Evolutionary conservation across 2,888 invertebrate genomes (phyloP), one percentile per base, ranked within the genome.

Genomic region (Cistogaster globosa): DNA sequence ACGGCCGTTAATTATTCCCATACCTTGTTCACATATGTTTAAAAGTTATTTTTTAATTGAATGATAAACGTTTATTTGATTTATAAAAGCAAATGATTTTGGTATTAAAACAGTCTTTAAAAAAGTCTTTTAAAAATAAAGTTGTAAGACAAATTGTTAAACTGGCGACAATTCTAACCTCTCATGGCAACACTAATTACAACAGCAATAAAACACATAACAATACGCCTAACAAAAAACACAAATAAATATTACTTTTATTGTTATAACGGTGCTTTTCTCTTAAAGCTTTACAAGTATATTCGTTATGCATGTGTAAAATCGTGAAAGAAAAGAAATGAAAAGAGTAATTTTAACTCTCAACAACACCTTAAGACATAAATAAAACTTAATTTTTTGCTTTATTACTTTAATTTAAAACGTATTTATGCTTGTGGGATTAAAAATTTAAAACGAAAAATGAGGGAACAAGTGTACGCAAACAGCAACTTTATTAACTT

Each of bases 271-370:
- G n/a, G 81, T 76, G 57, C 57, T 71, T 82, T 82, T 63, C 82
- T 71, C 48, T 76, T 76, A 32, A 63, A 76, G 82, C 69, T 82
- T 82, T 82, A 71, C 82, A 76, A 71, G 76, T 63, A 71, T 75
- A 58, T 82, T 76, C 82, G 69, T 76, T 76, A 65, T 32, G 32
- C 32, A 32, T 58, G 58, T 42, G 4, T 42, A 42, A 58, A 63
- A 63, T 42, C 74, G 57, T 53, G 42, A n/a, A 18, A 72, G 65
- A 63, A 80, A 65, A 62, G 38, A 26, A 14, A 69, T 16, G 62
- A 51, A 75, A 57, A 11, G 42, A 42, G 65, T 7, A 45, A 3
- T 20, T 4, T 18, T 48, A 7, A 32, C 20, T 20, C 60, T 16
- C 57, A 20, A n/a, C 72, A 60, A 58, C 75, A 75, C 62, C 69